These are phyloP conservation scores for Philopedon plagiatum DNA, from an alignment of 2,888 invertebrate genomes.

Conservation along the genomic window DNA sequence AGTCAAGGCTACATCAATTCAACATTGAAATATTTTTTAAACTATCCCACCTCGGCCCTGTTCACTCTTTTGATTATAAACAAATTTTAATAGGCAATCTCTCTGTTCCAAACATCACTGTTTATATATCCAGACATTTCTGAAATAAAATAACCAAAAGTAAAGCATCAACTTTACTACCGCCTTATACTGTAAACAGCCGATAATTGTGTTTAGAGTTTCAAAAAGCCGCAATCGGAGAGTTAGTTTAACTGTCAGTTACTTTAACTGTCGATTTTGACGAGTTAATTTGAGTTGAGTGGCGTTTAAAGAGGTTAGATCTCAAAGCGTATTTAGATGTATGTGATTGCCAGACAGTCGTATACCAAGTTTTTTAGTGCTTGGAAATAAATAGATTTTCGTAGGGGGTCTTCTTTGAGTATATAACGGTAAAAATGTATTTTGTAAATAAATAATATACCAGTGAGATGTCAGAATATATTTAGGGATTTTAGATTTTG, in stretches of 20 bases:
- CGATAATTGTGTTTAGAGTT: constrained; percentile 14
- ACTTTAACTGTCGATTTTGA: constrained; percentile 41
- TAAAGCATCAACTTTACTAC: constrained; percentile 1
- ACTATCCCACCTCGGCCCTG: neutral
- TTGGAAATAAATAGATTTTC: neutral
- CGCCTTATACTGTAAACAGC: constrained; percentile 7
- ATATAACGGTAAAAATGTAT: too few species aligned
- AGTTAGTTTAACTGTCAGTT: constrained; percentile 28
- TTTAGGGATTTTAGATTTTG: too few species aligned
- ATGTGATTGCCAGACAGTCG: constrained; percentile 21
- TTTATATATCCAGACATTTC: constrained; percentile 20
- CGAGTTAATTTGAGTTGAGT: constrained; percentile 43
- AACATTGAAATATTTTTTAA: too few species aligned
- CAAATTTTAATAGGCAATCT: constrained; percentile 31
- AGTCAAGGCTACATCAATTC: too few species aligned
- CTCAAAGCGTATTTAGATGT: constrained; percentile 38
- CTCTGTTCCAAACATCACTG: constrained; percentile 21
- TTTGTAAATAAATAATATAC: too few species aligned
- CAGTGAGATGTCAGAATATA: too few species aligned
- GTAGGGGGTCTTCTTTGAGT: neutral
- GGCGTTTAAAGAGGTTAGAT: constrained; percentile 16
- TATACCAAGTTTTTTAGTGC: neutral
- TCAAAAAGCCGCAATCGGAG: constrained; percentile 1
- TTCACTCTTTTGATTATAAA: constrained; percentile 24
- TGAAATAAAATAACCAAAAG: constrained; percentile 18